phyloP scores from a whole-genome alignment of 2,888 invertebrate genomes.

The Ceramica pisi region DNA sequence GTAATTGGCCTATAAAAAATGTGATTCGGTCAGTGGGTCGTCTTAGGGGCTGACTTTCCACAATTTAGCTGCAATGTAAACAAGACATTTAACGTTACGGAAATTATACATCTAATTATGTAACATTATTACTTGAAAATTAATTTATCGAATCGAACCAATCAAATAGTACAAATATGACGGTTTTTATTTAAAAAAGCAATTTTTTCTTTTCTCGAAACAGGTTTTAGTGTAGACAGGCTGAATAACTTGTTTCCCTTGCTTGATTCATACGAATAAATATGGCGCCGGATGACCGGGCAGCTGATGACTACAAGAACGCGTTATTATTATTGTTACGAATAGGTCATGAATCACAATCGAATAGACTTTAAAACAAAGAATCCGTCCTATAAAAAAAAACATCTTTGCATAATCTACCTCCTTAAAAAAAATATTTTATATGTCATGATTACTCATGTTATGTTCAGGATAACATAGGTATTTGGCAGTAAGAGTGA shows the following conservation, averaged over 20 bases:
- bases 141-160: too few relatives aligned
- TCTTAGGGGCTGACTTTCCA: not conserved
- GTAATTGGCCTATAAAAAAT: conserved; percentile 42
- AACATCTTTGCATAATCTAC: too few relatives aligned
- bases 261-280: conserved; percentile 51
- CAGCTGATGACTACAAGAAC: conserved; percentile 48
- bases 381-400: not conserved
- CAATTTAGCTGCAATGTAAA: conserved; percentile 19
- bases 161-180: not conserved
- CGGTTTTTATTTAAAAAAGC: conserved; percentile 22
- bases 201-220: conserved; percentile 25
- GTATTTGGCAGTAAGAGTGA: too few relatives aligned
- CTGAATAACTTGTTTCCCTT: conserved; percentile 64
- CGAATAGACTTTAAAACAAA: conserved; percentile 9
- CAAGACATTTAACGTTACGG: not conserved
- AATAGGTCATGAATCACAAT: conserved; percentile 32
- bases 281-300: conserved; percentile 46
- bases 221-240: conserved; percentile 55
- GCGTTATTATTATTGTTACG: conserved; percentile 26
- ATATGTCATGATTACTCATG: too few relatives aligned
- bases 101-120: not conserved
- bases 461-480: too few relatives aligned
- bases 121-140: too few relatives aligned
- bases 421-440: too few relatives aligned
- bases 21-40: too few relatives aligned